Percentiles rank a stretch among this genome's conserved stretches.
Evolutionary conservation across 2,797 vertebrate species (phyloP).

Genomic region (Acanthornis magna): DNA sequence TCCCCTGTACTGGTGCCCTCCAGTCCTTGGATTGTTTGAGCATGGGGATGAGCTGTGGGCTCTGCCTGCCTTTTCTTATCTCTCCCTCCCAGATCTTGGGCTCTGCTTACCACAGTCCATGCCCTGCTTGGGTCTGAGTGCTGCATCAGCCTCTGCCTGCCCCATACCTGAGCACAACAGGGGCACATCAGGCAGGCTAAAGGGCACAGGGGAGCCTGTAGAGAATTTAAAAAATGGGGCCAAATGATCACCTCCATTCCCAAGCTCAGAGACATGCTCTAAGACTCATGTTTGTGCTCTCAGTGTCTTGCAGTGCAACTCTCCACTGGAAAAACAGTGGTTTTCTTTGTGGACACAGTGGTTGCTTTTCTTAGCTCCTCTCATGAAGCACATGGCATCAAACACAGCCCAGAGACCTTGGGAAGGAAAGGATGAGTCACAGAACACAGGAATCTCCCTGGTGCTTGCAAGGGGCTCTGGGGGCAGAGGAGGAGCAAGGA

Average conservation of each 20-base stretch:
- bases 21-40: not conserved
- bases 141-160: not conserved
- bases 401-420: not conserved
- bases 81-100: not conserved
- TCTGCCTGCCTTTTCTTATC: not conserved
- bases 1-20: not conserved
- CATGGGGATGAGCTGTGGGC: not conserved
- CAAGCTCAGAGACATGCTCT: not conserved
- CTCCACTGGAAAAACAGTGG: not conserved
- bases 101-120: fast-evolving
- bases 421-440: not conserved
- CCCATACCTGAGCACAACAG: fast-evolving
- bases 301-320: not conserved
- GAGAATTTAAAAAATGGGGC: not conserved
- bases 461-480: not conserved
- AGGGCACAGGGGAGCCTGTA: fast-evolving
- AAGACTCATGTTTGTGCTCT: fast-evolving
- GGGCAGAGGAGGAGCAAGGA: not conserved
- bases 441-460: not conserved
- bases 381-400: not conserved
- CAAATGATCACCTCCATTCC: not conserved
- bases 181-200: not conserved
- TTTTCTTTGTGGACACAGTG: not conserved
- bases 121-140: too few relatives aligned
- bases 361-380: not conserved